A percentile compares a stretch with the other conserved stretches of the same genome.
phyloP scores from a whole-genome alignment of 2,797 vertebrate species.

The Microtus agrestis region DNA sequence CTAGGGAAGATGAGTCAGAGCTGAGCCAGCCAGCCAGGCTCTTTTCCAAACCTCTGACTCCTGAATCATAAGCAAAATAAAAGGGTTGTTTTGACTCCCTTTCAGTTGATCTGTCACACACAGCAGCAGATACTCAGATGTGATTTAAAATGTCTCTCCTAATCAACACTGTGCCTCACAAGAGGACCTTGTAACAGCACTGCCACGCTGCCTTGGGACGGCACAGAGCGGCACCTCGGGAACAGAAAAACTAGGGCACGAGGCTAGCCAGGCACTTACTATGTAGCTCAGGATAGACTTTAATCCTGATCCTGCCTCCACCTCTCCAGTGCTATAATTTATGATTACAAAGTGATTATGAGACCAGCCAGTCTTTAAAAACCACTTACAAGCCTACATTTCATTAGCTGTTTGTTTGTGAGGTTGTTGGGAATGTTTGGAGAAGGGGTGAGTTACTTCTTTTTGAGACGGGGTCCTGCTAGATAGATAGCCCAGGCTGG shows the following conservation, averaged over 20 bases:
- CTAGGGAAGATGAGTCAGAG: background rate
- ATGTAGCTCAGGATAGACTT: background rate
- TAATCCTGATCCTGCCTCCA: background rate
- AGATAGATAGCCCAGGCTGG: background rate
- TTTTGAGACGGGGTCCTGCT: background rate
- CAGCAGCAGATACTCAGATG: background rate
- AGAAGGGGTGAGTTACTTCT: background rate
- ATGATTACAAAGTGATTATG: background rate
- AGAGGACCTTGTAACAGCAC: background rate
- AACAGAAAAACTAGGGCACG: background rate
- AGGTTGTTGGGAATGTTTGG: background rate
- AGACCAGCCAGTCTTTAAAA: background rate
- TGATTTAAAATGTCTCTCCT: background rate
- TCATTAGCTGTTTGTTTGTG: background rate
- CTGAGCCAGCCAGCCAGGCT: background rate
- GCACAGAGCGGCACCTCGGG: background rate
- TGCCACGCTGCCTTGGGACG: background rate
- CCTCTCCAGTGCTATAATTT: background rate
- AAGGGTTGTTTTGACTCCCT: background rate
- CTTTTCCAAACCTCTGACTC: slow-evolving; percentile 2
- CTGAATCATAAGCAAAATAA: slow-evolving; percentile 19
- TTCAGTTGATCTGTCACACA: background rate
- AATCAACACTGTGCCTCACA: background rate
- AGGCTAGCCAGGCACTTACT: background rate
- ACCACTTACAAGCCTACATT: background rate